phyloP scores from a whole-genome alignment of 2,113 vertebrate genomes.

The Tylochromis polylepis region DNA sequence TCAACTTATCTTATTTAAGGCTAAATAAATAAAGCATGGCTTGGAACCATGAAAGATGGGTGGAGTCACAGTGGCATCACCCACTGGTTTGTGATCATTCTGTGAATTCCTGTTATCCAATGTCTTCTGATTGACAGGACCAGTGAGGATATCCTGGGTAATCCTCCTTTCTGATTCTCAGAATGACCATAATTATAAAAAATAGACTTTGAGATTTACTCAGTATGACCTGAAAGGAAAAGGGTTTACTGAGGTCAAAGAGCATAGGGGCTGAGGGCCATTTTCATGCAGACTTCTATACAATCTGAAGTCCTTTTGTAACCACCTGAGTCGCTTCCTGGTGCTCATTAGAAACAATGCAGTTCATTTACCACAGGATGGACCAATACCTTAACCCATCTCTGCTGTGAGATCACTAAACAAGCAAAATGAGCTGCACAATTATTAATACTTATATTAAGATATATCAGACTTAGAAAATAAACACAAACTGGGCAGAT shows the following conservation, averaged over 20 bases:
- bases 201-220: not conserved
- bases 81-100: not conserved
- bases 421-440: not conserved
- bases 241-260: not conserved
- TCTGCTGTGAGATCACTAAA: not conserved
- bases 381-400: not conserved
- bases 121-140: not conserved
- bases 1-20: not conserved
- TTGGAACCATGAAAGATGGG: not conserved
- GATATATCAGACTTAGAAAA: not conserved
- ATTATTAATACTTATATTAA: not conserved
- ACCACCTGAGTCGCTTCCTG: not conserved
- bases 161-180: not conserved
- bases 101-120: not conserved
- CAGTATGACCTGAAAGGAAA: not conserved
- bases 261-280: not conserved
- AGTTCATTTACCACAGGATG: fast-evolving
- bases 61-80: not conserved
- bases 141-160: not conserved
- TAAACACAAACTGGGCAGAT: not conserved
- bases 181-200: not conserved
- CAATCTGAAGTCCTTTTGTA: not conserved
- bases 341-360: not conserved
- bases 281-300: not conserved
- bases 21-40: not conserved